Evolutionary conservation across 2,113 vertebrate species (phyloP).

Genomic region (Nansenia antarctica): DNA sequence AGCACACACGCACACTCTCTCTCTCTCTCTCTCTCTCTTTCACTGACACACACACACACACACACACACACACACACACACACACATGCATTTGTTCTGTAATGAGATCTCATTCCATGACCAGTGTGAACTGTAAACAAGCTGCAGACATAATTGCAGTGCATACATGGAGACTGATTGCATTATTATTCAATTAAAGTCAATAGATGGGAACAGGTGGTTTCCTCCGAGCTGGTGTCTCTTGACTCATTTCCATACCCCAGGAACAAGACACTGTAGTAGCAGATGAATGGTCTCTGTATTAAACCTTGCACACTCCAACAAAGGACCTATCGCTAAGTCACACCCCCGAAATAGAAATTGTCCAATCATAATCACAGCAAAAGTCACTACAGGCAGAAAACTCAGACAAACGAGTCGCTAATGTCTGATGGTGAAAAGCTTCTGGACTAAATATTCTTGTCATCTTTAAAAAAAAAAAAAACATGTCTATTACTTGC

Average conservation of each 20-base stretch:
- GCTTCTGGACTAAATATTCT: too few species aligned
- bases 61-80: conserved; percentile 9
- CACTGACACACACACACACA: conserved; percentile 13
- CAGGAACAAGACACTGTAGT: conserved; percentile 20
- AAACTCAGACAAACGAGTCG: too few species aligned
- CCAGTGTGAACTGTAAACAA: conserved; percentile 72
- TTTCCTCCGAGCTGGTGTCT: conserved; percentile 45
- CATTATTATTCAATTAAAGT: conserved; percentile 78
- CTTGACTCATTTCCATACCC: conserved; percentile 13
- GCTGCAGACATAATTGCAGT: conserved; percentile 63
- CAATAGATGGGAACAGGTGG: conserved; percentile 70
- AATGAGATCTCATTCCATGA: conserved; percentile 67
- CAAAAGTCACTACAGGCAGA: too few species aligned
- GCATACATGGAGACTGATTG: conserved; percentile 69
- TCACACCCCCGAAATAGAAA: too few species aligned
- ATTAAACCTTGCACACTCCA: too few species aligned
- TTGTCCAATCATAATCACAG: too few species aligned
- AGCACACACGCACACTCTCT: background rate
- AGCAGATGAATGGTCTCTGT: background rate
- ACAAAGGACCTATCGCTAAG: too few species aligned
- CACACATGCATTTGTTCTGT: conserved; percentile 48
- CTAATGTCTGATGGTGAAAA: too few species aligned
- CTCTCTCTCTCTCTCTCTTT: background rate
- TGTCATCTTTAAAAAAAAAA: too few species aligned
- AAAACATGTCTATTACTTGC: too few species aligned